These are phyloP conservation scores for Fundulus diaphanus DNA, from an alignment of 2,797 vertebrate genomes.

Conservation along the genomic window DNA sequence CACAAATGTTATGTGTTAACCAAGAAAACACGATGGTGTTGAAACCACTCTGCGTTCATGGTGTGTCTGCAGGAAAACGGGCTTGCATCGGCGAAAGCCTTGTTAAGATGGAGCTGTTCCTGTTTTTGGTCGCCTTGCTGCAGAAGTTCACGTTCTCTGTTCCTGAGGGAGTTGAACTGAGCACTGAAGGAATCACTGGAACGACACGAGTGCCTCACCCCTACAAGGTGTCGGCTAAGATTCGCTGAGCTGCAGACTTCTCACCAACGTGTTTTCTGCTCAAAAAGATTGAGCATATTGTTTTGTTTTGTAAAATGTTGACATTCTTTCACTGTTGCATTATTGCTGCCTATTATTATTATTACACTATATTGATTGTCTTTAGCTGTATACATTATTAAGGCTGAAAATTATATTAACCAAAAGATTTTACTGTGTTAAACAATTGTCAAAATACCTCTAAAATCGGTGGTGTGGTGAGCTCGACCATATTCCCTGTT, in stretches of 20 bases:
- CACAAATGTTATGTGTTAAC: too few species aligned
- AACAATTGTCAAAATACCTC: too few species aligned
- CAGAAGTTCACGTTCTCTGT: background rate
- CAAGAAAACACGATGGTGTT: background rate
- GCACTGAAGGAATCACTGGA: background rate
- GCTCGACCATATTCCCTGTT: too few species aligned
- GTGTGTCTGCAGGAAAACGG: background rate
- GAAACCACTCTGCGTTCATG: background rate
- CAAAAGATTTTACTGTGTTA: background rate
- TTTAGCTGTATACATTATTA: background rate
- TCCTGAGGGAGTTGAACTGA: background rate
- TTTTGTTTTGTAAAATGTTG: background rate
- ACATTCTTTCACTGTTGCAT: background rate
- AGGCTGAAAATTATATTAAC: background rate
- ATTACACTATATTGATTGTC: background rate
- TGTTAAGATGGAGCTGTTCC: conserved; percentile 1
- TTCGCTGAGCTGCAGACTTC: background rate
- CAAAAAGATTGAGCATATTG: background rate
- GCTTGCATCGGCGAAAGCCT: background rate
- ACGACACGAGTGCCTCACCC: background rate
- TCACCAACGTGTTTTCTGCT: background rate
- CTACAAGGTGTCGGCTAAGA: background rate
- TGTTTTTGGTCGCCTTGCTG: background rate
- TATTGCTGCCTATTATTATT: background rate
- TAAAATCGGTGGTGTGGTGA: too few species aligned